These are phyloP conservation scores for Athrips mouffetella DNA, from an alignment of 2,888 invertebrate species.

Conservation along the genomic window DNA sequence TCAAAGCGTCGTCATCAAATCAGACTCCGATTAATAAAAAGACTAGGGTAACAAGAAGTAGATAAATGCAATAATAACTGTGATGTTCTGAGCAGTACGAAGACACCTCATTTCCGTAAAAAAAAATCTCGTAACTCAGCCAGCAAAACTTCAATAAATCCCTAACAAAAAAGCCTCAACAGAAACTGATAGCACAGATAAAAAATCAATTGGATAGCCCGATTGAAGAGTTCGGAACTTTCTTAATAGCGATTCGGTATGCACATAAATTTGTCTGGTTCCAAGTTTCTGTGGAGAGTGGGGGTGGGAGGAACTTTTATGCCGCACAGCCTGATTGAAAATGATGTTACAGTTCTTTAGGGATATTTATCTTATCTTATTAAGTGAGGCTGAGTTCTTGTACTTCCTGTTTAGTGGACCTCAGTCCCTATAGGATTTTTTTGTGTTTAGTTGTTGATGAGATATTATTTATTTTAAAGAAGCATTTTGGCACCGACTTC, in stretches of 20 bases:
- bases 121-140: not conserved
- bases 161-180: slow-evolving; percentile 16
- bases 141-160: slow-evolving; percentile 3
- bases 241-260: slow-evolving; percentile 52
- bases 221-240: slow-evolving; percentile 32
- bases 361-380: too few species aligned
- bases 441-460: too few species aligned
- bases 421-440: too few species aligned
- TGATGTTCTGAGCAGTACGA: too few species aligned
- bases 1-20: too few species aligned
- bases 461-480: too few species aligned
- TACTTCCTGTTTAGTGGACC: too few species aligned
- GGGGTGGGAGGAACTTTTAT: slow-evolving; percentile 2
- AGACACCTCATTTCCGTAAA: slow-evolving; percentile 5
- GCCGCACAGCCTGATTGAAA: slow-evolving; percentile 6
- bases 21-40: too few species aligned
- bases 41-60: too few species aligned
- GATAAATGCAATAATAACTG: too few species aligned
- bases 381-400: too few species aligned
- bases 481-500: too few species aligned
- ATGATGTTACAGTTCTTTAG: slow-evolving; percentile 9
- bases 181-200: slow-evolving; percentile 29
- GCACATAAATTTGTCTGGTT: slow-evolving; percentile 59
- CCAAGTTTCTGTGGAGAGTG: slow-evolving; percentile 26
- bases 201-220: slow-evolving; percentile 45